Base-by-base conservation (phyloP, 2,113 vertebrate species). In the Pseudorasbora parva region DNA sequence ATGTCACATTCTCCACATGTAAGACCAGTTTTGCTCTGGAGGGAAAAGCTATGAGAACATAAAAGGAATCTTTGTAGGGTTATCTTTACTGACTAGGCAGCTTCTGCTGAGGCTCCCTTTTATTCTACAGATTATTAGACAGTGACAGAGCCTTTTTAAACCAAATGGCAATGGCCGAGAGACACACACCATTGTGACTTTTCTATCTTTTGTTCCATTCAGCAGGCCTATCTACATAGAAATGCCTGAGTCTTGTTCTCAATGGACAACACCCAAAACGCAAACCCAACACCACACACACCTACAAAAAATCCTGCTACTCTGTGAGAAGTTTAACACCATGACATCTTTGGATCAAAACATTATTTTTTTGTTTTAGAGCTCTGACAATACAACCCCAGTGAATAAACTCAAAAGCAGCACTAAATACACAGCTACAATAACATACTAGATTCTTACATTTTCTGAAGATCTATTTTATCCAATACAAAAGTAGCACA, bases 71-170 rank as follows among this genome's bases (percentile, higher is more conserved):
- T 51, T 4, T 78, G 41, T 45, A 47, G 41, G 49, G 43, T 60
- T 66, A 77, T 60, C 47, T 73, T 83, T 27, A 82, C 12, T n/a
- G 45, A 54, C 72, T 27, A 51, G 81, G 21, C 68, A 68, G 59
- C 75, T 73, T 33, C 80, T 21, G 45, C 66, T 9, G 27, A 69
- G 49, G 45, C 33, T 37, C 19, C 49, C 81, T 86, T 84, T 84
- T 77, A 81, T 75, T 75, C 37, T 60, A 51, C 77, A 71, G 73
- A 56, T 51, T 82, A 86, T 74, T 84, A 69, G 37, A 60, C 6
- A 23, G 10, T 6, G 9, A 81, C 62, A 72, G 72, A 43, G 79
- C 62, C 54, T 60, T 82, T 77, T 30, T 27, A 62, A 81, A 82
- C 54, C 41, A 84, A 86, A 83, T 75, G 68, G 49, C 76, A 79